phyloP scores from a whole-genome alignment of 2,888 invertebrate genomes.

The Clistopyga incitator region DNA sequence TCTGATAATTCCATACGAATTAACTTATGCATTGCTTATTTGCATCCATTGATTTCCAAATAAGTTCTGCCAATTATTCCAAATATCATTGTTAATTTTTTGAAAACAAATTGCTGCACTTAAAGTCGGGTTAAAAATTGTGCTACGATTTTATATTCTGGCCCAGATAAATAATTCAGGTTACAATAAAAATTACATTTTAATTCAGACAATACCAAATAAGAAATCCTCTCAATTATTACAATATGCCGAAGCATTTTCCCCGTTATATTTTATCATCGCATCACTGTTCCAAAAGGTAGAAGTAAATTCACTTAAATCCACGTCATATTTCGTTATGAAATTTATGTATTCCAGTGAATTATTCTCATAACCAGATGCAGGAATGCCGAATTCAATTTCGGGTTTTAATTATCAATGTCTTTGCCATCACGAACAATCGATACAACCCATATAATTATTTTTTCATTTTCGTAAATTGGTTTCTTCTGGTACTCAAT shows the following conservation, averaged over 20 bases:
- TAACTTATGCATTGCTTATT: background rate
- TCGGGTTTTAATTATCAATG: background rate
- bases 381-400: no score
- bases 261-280: background rate
- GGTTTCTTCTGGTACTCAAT: background rate
- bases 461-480: background rate
- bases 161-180: no score
- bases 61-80: no score
- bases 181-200: no score
- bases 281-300: background rate
- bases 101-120: no score
- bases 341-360: conserved; percentile 45
- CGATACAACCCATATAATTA: background rate
- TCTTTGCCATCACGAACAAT: background rate
- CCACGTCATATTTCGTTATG: conserved; percentile 34
- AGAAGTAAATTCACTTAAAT: conserved; percentile 29
- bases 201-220: no score
- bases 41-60: no score
- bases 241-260: no score
- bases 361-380: conserved; percentile 39
- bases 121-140: no score
- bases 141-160: no score
- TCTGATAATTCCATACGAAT: background rate
- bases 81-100: no score
- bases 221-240: no score